Percentiles rank a stretch among this genome's conserved stretches.
Evolutionary conservation across 2,113 vertebrate species (phyloP).

Genomic region (Zeus faber): DNA sequence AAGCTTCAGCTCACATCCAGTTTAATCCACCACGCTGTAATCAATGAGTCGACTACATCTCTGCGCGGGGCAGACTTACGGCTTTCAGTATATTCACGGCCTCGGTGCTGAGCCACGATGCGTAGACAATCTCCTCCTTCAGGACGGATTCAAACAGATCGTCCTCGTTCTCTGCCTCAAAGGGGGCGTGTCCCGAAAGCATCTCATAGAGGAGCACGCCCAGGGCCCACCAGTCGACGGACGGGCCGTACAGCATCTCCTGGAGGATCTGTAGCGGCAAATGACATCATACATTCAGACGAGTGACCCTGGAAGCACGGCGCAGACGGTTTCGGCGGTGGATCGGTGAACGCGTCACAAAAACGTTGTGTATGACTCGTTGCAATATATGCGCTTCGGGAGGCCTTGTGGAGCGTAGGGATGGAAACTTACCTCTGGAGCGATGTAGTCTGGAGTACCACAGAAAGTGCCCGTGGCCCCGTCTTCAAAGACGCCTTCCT

Average conservation of each 20-base stretch:
- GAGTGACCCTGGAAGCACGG: too few relatives aligned
- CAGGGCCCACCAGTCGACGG: slow-evolving; percentile 98
- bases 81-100: slow-evolving; percentile 91
- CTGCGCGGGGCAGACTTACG: slow-evolving; percentile 84
- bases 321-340: too few relatives aligned
- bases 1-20: slow-evolving; percentile 12
- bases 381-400: background rate
- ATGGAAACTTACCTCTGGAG: slow-evolving; percentile 85
- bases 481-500: slow-evolving; percentile 89
- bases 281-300: slow-evolving; percentile 6
- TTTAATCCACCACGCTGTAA: background rate
- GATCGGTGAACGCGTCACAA: too few relatives aligned
- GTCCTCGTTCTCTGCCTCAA: slow-evolving; percentile 95
- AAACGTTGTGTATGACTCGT: background rate
- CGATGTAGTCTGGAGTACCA: slow-evolving; percentile 96
- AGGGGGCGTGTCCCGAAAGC: slow-evolving; percentile 93
- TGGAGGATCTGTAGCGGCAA: slow-evolving; percentile 85
- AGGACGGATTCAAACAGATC: slow-evolving; percentile 96
- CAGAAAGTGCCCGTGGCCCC: slow-evolving; percentile 91
- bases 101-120: slow-evolving; percentile 86
- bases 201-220: slow-evolving; percentile 96
- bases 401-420: background rate
- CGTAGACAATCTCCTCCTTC: slow-evolving; percentile 90
- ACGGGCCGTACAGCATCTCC: slow-evolving; percentile 94
- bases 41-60: background rate